Evolutionary conservation across 2,113 vertebrate species (phyloP).

Genomic region (Ameiurus melas): DNA sequence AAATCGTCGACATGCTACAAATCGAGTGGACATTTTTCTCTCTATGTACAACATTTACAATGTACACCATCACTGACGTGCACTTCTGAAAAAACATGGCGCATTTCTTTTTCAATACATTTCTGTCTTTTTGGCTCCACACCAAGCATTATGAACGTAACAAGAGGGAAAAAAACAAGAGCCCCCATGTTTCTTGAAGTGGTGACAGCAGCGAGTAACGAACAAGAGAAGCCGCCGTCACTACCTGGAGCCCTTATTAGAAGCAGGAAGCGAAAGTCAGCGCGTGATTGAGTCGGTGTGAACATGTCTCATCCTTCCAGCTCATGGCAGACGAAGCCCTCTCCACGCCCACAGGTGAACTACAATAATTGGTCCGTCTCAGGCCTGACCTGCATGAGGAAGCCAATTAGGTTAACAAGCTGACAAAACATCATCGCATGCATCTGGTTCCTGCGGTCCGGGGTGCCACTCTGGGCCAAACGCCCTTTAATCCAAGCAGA

Average conservation of each 20-base stretch:
- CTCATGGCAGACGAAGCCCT: not conserved
- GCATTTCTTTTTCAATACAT: not conserved
- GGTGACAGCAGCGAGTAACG: not conserved
- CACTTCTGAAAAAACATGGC: not conserved
- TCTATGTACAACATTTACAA: too few relatives aligned
- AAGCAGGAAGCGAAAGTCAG: not conserved
- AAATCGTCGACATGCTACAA: not conserved
- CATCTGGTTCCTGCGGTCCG: constrained; percentile 25
- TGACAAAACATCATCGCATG: constrained; percentile 48
- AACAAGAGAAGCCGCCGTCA: not conserved
- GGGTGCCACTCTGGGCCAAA: constrained; percentile 14
- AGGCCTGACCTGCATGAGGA: constrained; percentile 30
- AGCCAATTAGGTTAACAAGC: constrained; percentile 56
- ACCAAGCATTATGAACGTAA: not conserved
- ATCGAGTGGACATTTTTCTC: not conserved
- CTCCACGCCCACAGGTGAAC: constrained; percentile 45
- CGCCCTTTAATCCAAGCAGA: not conserved
- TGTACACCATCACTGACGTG: too few relatives aligned
- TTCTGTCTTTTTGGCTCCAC: not conserved
- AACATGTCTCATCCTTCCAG: not conserved
- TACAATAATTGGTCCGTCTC: constrained; percentile 46
- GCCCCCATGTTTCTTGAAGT: not conserved
- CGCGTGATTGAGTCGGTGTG: not conserved
- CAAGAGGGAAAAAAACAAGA: not conserved
- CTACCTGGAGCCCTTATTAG: constrained; percentile 7